Evolutionary conservation across 2,888 invertebrate species (phyloP).

Genomic region (Ophonus ardosiacus): DNA sequence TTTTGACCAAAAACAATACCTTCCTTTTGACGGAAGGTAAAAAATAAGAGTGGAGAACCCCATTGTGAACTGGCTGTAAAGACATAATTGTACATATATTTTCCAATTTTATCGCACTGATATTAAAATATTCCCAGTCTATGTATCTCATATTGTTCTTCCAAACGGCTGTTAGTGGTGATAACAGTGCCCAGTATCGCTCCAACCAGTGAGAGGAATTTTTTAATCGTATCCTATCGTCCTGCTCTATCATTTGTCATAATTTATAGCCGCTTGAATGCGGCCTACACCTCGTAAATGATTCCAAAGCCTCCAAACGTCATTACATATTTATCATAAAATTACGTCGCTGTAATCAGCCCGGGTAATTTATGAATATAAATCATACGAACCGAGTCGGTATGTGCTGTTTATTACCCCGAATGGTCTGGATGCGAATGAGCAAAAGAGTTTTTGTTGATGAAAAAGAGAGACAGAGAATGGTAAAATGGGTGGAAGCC

Average conservation of each 20-base stretch:
- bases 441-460: background rate
- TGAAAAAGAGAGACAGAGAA: background rate
- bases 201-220: conserved; percentile 49
- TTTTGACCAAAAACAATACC: too few species aligned
- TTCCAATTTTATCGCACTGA: background rate
- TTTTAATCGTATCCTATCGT: conserved; percentile 53
- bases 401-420: conserved; percentile 27
- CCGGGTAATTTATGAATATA: conserved; percentile 60
- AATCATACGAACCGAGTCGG: conserved; percentile 50
- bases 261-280: conserved; percentile 55
- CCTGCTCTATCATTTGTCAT: conserved; percentile 61
- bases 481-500: background rate
- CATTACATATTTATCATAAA: conserved; percentile 64
- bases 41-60: too few species aligned
- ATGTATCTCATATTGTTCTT: background rate
- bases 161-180: conserved; percentile 46
- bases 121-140: background rate
- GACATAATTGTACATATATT: background rate
- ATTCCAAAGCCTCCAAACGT: conserved; percentile 59
- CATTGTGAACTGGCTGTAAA: background rate
- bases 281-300: conserved; percentile 60
- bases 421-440: background rate
- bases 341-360: conserved; percentile 62
- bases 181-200: conserved; percentile 43
- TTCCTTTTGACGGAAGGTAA: too few species aligned